These are phyloP conservation scores for Pyrrhia umbra DNA, from an alignment of 2,888 invertebrate species.

Conservation along the genomic window DNA sequence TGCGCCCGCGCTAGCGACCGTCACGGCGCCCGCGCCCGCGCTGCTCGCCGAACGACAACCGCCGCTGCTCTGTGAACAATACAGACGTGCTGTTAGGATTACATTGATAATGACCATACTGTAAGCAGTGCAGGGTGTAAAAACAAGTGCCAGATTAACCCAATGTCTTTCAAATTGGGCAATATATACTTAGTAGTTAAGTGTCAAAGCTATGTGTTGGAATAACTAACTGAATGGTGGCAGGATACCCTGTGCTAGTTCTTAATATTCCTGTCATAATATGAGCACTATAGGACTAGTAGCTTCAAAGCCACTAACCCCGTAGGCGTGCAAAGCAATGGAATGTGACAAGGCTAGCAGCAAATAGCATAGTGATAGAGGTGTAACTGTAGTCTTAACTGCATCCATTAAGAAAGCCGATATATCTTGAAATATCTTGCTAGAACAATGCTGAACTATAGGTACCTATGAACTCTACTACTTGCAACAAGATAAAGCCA, in stretches of 20 bases:
- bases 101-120: neutral
- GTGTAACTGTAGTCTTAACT: neutral
- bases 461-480: constrained; percentile 16
- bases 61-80: constrained; percentile 81
- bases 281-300: neutral
- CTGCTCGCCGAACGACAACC: constrained; percentile 85
- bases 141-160: neutral
- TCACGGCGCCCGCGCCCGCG: constrained; percentile 86
- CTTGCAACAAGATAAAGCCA: constrained; percentile 31
- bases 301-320: neutral
- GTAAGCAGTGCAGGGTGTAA: neutral
- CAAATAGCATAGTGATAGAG: neutral
- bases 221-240: neutral
- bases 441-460: constrained; percentile 13
- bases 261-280: neutral
- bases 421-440: constrained; percentile 4
- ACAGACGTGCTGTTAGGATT: constrained; percentile 37
- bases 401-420: constrained; percentile 3
- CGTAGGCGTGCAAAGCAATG: constrained; percentile 17
- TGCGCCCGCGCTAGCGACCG: constrained; percentile 88
- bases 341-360: constrained; percentile 6
- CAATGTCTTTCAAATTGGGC: neutral
- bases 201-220: neutral
- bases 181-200: neutral
- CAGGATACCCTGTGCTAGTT: neutral